phyloP scores from a whole-genome alignment of 2,888 invertebrate species.

The Erebia palarica region DNA sequence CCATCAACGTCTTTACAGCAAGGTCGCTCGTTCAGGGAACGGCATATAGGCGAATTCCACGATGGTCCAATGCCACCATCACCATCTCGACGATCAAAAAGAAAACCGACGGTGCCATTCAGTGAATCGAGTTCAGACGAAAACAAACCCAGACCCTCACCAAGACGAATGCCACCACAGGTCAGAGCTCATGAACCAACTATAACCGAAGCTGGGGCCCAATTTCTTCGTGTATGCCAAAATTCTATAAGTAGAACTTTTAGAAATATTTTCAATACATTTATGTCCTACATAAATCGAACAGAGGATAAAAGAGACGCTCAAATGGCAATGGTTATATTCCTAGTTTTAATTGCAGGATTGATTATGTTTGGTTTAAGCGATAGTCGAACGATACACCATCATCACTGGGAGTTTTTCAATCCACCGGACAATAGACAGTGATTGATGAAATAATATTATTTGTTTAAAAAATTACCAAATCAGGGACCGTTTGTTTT shows the following conservation, averaged over 20 bases:
- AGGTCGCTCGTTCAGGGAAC: conserved; percentile 64
- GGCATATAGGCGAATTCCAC: conserved; percentile 61
- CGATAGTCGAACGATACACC: conserved; percentile 87
- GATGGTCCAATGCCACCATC: conserved; percentile 69
- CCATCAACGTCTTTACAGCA: conserved; percentile 77
- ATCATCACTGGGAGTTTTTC: conserved; percentile 94
- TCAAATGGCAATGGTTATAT: conserved; percentile 89
- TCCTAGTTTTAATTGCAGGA: conserved; percentile 89
- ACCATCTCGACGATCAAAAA: conserved; percentile 75
- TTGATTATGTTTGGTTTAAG: conserved; percentile 89
- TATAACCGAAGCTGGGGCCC: conserved; percentile 86
- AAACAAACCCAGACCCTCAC: conserved; percentile 68
- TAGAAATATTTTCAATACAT: conserved; percentile 85
- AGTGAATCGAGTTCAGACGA: conserved; percentile 81
- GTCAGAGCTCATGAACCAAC: conserved; percentile 83
- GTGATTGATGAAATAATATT: conserved; percentile 43
- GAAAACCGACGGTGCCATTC: conserved; percentile 64
- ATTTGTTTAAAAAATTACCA: background rate
- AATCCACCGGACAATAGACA: conserved; percentile 88
- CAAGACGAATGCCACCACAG: conserved; percentile 65
- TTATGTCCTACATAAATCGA: conserved; percentile 84
- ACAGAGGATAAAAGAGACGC: conserved; percentile 87
- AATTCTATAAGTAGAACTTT: conserved; percentile 84
- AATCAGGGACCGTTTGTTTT: background rate
- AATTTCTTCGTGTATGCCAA: conserved; percentile 87